Evolutionary conservation across 2,888 invertebrate genomes (phyloP).

Genomic region (Tridacna crocea): DNA sequence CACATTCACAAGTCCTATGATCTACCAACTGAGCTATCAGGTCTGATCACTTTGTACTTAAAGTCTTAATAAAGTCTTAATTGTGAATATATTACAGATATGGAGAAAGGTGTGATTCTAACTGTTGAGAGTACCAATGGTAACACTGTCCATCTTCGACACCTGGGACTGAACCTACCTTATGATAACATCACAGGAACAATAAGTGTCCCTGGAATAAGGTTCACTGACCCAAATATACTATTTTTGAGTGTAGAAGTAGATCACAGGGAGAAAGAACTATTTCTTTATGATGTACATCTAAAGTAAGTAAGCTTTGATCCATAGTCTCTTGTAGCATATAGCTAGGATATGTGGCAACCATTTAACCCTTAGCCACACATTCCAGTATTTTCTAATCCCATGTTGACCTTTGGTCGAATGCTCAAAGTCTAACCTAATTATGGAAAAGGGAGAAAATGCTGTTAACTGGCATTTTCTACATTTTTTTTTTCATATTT

Average conservation of each 20-base stretch:
- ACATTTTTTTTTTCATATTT: too few relatives aligned
- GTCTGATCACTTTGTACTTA: too few relatives aligned
- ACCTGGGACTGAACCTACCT: not conserved
- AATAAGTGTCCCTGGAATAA: not conserved
- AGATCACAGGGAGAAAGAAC: slow-evolving; percentile 16
- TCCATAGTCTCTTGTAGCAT: not conserved
- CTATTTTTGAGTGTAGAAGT: slow-evolving; percentile 35
- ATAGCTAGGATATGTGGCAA: too few relatives aligned
- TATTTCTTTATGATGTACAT: slow-evolving; percentile 38
- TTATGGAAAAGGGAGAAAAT: too few relatives aligned
- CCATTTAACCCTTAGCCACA: too few relatives aligned
- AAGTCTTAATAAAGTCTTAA: not conserved
- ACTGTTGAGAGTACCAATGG: not conserved
- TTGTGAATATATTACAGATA: slow-evolving; percentile 1
- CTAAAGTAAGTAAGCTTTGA: slow-evolving; percentile 15
- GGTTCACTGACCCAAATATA: slow-evolving; percentile 15
- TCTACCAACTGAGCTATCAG: too few relatives aligned
- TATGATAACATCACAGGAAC: not conserved
- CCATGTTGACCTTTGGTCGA: too few relatives aligned
- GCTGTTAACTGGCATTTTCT: too few relatives aligned
- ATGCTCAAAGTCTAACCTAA: too few relatives aligned
- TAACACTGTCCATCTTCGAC: not conserved
- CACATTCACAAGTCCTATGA: too few relatives aligned
- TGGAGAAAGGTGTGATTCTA: slow-evolving; percentile 2
- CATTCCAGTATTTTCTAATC: too few relatives aligned